These are phyloP conservation scores for Nomada ruficornis DNA, from an alignment of 2,888 invertebrate species.

Conservation along the genomic window DNA sequence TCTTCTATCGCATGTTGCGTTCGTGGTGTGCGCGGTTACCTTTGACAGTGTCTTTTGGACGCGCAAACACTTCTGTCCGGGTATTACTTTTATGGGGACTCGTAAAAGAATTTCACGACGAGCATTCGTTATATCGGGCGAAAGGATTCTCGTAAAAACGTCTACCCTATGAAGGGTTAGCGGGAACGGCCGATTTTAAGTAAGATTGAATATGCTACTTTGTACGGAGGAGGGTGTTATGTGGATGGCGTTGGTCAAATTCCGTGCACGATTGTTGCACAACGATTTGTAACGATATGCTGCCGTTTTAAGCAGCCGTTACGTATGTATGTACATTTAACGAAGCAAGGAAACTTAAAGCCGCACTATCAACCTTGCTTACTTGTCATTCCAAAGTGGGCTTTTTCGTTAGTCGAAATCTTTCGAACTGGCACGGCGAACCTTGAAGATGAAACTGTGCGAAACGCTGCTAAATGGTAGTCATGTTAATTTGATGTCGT, in stretches of 20 bases:
- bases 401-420: no score
- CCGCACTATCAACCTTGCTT: no score
- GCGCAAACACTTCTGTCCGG: slow-evolving; percentile 22
- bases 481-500: slow-evolving; percentile 34
- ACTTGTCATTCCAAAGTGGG: no score
- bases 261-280: neutral
- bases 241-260: neutral
- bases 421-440: no score
- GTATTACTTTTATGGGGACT: slow-evolving; percentile 32
- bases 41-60: neutral
- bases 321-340: no score
- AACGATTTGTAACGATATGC: no score
- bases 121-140: slow-evolving; percentile 3
- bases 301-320: no score
- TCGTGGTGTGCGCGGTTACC: neutral
- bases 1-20: no score
- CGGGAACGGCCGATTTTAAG: neutral
- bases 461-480: no score
- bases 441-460: no score
- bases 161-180: neutral
- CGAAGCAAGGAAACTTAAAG: no score
- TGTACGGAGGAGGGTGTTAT: neutral
- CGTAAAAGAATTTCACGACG: slow-evolving; percentile 29
- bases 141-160: slow-evolving; percentile 15
- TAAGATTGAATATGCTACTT: neutral